Conservation (phyloP, 2,888 invertebrate species). For the Tyria jacobaeae region DNA sequence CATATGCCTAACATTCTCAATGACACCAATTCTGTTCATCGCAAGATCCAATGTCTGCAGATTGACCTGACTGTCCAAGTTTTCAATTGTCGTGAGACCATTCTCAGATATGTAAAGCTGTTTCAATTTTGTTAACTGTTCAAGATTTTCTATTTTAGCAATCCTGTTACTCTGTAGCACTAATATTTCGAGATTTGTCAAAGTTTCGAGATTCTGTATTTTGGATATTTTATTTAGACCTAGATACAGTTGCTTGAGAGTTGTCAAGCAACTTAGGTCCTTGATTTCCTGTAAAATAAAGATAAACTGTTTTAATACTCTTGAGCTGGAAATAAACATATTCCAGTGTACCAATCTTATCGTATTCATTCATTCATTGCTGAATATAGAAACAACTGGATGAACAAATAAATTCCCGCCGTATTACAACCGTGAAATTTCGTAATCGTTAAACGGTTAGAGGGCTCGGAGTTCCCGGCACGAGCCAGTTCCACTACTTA, state of each 20-base stretch:
- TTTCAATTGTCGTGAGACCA: conserved; percentile 93
- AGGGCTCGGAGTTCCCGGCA: no score
- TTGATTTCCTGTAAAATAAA: conserved; percentile 90
- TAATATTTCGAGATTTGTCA: conserved; percentile 91
- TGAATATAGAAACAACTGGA: no score
- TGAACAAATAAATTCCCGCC: no score
- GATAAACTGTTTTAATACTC: background rate
- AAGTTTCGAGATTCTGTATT: conserved; percentile 92
- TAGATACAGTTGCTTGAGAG: conserved; percentile 92
- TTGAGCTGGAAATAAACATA: background rate
- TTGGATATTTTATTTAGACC: conserved; percentile 98
- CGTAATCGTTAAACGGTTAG: no score
- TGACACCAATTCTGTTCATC: conserved; percentile 92
- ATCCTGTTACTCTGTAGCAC: conserved; percentile 97
- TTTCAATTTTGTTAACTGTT: conserved; percentile 90
- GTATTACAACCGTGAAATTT: no score
- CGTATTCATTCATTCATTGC: no score
- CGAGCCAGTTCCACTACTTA: no score
- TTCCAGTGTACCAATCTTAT: no score
- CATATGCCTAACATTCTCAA: conserved; percentile 93
- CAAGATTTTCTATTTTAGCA: conserved; percentile 94
- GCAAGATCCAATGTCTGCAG: conserved; percentile 96
- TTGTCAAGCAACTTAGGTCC: conserved; percentile 92
- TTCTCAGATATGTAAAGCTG: conserved; percentile 98
- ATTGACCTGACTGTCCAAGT: conserved; percentile 89